Conservation (phyloP, 2,113 vertebrate species). For the Zapus hudsonius region DNA sequence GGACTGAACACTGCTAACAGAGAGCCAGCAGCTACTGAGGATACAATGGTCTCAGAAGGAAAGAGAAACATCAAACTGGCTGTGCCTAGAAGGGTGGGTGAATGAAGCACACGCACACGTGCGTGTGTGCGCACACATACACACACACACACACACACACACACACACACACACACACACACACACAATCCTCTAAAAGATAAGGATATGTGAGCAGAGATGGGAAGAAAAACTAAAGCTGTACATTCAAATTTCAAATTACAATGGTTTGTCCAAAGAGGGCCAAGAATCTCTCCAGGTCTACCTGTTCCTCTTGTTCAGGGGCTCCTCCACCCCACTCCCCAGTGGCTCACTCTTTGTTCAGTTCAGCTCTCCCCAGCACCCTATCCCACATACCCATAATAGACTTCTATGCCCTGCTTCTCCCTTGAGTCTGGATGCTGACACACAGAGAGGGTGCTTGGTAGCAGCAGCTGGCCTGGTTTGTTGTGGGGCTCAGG, state of each 20-base stretch:
- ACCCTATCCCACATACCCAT: too few relatives aligned
- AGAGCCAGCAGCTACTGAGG: slow-evolving; percentile 34
- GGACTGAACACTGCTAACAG: neutral
- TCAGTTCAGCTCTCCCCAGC: neutral
- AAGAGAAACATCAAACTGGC: neutral
- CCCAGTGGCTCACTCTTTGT: neutral
- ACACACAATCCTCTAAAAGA: neutral
- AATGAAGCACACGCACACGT: neutral
- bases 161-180: neutral
- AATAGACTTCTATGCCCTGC: neutral
- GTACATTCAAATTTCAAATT: slow-evolving; percentile 8
- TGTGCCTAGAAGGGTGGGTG: neutral
- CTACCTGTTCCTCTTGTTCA: neutral
- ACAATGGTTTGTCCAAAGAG: neutral
- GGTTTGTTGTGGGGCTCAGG: neutral
- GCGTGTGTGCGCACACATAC: neutral
- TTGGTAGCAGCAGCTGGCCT: neutral
- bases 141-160: neutral
- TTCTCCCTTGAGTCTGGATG: neutral
- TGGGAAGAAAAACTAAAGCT: neutral
- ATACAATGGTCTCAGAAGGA: neutral
- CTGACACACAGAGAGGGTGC: neutral
- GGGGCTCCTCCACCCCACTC: neutral
- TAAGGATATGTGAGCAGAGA: neutral
- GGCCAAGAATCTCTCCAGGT: slow-evolving; percentile 29